Evolutionary conservation across 2,888 invertebrate species (phyloP).

Genomic region (Drosophila siamana): DNA sequence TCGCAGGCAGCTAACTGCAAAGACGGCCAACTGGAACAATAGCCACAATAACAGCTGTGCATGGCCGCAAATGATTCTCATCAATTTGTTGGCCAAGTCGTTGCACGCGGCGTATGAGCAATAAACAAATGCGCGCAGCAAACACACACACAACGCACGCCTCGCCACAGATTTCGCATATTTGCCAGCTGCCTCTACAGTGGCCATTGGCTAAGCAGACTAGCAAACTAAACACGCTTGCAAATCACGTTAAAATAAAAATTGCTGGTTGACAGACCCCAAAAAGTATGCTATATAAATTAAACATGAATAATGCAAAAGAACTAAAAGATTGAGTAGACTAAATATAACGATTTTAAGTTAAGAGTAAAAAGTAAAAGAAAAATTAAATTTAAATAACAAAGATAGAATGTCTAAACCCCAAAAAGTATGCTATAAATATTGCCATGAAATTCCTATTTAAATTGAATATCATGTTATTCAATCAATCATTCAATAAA

Average conservation of each 20-base stretch:
- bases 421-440: background rate
- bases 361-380: no score
- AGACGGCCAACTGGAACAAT: background rate
- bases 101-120: constrained; percentile 55
- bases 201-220: background rate
- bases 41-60: constrained; percentile 28
- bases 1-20: no score
- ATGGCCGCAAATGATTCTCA: constrained; percentile 39
- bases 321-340: no score
- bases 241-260: no score
- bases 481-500: no score
- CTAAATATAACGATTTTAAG: no score
- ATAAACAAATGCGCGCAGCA: constrained; percentile 66
- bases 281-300: no score
- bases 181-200: constrained; percentile 18
- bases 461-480: no score
- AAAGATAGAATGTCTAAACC: background rate
- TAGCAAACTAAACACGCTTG: no score
- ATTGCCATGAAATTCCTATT: background rate
- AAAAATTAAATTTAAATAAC: no score
- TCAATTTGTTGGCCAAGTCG: constrained; percentile 31
- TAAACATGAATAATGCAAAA: no score
- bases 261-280: no score
- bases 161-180: constrained; percentile 41
- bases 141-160: constrained; percentile 38